Conservation (phyloP, 2,113 vertebrate genomes). For the Meriones unguiculatus region DNA sequence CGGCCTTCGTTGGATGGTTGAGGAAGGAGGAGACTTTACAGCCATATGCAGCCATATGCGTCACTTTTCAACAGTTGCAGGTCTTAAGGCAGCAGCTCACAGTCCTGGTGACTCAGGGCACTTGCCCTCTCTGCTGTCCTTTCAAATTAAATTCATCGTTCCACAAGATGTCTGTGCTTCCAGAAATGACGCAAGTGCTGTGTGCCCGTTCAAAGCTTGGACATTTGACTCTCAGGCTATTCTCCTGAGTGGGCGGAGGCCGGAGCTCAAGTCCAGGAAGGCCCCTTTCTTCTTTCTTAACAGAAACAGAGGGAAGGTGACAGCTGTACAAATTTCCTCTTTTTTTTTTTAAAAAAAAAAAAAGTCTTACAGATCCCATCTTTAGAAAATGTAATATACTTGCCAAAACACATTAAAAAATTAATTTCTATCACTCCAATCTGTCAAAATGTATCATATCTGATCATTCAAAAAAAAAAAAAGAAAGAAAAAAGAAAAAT, state of each 20-base stretch:
- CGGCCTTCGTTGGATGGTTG: background rate
- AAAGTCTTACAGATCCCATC: background rate
- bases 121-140: conserved; percentile 74
- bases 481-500: background rate
- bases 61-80: background rate
- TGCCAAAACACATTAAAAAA: conserved; percentile 36
- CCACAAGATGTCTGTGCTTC: conserved; percentile 70
- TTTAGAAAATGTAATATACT: background rate
- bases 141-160: conserved; percentile 79
- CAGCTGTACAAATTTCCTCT: background rate
- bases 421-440: background rate
- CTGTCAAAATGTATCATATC: background rate
- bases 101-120: conserved; percentile 74
- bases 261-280: conserved; percentile 16
- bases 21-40: background rate
- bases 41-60: background rate
- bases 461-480: background rate
- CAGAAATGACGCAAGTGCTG: conserved; percentile 79
- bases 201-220: conserved; percentile 38
- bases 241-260: conserved; percentile 26
- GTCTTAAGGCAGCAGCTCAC: conserved; percentile 36
- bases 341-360: background rate
- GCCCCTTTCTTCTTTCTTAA: background rate
- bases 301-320: conserved; percentile 8
- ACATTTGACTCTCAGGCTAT: conserved; percentile 19